A percentile compares a stretch with the other conserved stretches of the same genome.
Evolutionary conservation across 2,113 vertebrate species (phyloP).

Genomic region (Amphiprion percula): DNA sequence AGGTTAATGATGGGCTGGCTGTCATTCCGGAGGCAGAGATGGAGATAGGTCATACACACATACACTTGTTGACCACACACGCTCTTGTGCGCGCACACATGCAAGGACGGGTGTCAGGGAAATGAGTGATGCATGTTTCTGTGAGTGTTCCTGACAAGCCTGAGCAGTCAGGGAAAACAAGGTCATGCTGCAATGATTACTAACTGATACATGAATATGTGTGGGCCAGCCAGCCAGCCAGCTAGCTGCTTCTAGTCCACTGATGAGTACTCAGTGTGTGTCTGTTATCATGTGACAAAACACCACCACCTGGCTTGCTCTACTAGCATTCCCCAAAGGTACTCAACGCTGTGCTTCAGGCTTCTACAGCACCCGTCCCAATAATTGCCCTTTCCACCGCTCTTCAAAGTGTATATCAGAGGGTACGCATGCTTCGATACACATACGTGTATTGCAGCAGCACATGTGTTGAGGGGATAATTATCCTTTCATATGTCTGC

Average conservation of each 20-base stretch:
- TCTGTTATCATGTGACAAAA: constrained; percentile 65
- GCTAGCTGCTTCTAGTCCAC: constrained; percentile 34
- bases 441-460: constrained; percentile 32
- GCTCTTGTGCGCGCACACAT: constrained; percentile 23
- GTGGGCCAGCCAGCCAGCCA: constrained; percentile 31
- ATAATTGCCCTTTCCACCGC: constrained; percentile 76
- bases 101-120: constrained; percentile 62
- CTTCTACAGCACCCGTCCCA: constrained; percentile 35
- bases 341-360: constrained; percentile 52
- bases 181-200: constrained; percentile 73
- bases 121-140: constrained; percentile 75
- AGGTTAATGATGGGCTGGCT: constrained; percentile 79
- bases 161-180: constrained; percentile 77
- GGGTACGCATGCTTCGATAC: constrained; percentile 50
- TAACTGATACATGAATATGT: constrained; percentile 78
- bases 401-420: constrained; percentile 63
- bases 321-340: constrained; percentile 57
- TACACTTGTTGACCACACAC: constrained; percentile 63
- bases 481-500: constrained; percentile 62
- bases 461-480: constrained; percentile 55
- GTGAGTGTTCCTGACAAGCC: constrained; percentile 81
- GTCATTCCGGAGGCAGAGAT: constrained; percentile 64
- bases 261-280: constrained; percentile 64
- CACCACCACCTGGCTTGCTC: constrained; percentile 63
- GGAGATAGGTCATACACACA: constrained; percentile 64